These are phyloP conservation scores for Grammomys surdaster DNA, from an alignment of 2,113 vertebrate genomes.

Conservation along the genomic window DNA sequence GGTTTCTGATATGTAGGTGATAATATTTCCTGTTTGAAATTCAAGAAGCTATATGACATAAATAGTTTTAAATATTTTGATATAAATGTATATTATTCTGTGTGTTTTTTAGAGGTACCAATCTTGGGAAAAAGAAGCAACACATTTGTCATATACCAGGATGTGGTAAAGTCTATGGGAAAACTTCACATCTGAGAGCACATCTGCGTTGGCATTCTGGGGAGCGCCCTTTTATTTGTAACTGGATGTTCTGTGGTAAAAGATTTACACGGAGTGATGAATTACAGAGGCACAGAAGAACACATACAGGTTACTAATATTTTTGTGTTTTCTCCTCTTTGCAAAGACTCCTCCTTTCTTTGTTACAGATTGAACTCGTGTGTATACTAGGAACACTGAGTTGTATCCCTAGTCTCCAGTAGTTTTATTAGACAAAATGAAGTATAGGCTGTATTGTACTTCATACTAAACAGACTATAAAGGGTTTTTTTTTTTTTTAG, in stretches of 20 bases:
- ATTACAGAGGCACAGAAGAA: slow-evolving; percentile 98
- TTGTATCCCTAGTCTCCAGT: background rate
- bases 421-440: slow-evolving; percentile 72
- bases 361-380: background rate
- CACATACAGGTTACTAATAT: slow-evolving; percentile 94
- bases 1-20: slow-evolving; percentile 53
- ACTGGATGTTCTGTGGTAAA: slow-evolving; percentile 99
- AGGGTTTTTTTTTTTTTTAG: no score
- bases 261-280: slow-evolving; percentile 99
- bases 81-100: slow-evolving; percentile 51
- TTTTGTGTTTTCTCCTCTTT: slow-evolving; percentile 22
- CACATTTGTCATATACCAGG: slow-evolving; percentile 99
- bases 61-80: slow-evolving; percentile 68
- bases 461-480: no score
- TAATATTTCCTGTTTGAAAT: slow-evolving; percentile 65
- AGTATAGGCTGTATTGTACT: background rate
- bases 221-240: slow-evolving; percentile 98
- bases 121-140: slow-evolving; percentile 98
- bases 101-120: slow-evolving; percentile 92
- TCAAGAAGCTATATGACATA: slow-evolving; percentile 40
- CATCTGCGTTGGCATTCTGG: slow-evolving; percentile 99
- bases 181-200: slow-evolving; percentile 98
- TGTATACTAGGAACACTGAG: background rate
- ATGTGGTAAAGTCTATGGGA: slow-evolving; percentile 99
- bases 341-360: no score